Conservation (phyloP, 2,888 invertebrate species). For the Phyto melanocephala region DNA sequence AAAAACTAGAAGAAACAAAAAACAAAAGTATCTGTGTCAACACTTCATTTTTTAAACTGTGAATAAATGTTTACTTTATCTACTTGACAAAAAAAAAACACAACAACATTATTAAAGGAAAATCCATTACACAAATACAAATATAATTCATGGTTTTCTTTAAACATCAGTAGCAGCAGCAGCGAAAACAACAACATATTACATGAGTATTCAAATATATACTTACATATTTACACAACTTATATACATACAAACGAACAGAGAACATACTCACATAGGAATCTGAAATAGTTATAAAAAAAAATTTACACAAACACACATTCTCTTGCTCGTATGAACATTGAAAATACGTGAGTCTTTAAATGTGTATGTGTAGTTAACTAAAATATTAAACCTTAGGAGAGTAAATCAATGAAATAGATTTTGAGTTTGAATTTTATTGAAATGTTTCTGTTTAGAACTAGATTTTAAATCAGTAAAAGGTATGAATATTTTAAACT, state of each 20-base stretch:
- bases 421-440: too few species aligned
- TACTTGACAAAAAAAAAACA: conserved; percentile 41
- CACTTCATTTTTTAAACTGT: conserved; percentile 53
- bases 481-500: too few species aligned
- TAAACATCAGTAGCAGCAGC: conserved; percentile 2
- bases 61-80: conserved; percentile 64
- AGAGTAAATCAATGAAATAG: too few species aligned
- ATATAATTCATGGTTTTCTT: conserved; percentile 61
- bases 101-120: background rate
- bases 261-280: background rate
- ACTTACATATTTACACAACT: background rate
- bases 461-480: too few species aligned
- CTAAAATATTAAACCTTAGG: too few species aligned
- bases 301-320: background rate
- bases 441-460: too few species aligned
- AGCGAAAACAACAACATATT: background rate
- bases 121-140: conserved; percentile 36
- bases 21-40: conserved; percentile 37
- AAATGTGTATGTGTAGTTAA: background rate
- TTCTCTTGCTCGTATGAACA: background rate
- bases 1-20: background rate
- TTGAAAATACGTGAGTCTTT: background rate
- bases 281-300: conserved; percentile 12
- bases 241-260: background rate
- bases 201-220: conserved; percentile 9